Base-by-base conservation (phyloP, 2,113 vertebrate species). In the Oophaga pumilio region DNA sequence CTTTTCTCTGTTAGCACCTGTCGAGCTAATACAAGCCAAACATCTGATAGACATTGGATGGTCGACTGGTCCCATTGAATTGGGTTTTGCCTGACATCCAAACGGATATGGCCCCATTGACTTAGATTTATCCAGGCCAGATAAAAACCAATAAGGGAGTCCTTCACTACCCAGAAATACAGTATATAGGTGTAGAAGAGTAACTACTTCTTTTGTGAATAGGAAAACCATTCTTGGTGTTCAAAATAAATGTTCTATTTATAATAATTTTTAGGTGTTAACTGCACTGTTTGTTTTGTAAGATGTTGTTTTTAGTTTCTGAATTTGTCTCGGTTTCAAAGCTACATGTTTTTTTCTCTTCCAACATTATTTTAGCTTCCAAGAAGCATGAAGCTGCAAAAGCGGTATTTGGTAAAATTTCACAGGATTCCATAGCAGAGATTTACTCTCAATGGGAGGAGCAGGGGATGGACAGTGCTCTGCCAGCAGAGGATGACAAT, bases 321-420 rank as follows among this genome's bases (percentile, higher is more conserved):
- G 24, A 33, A 15, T 69, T 8, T 7, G 13, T 22, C 28, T 28
- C 24, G 6, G 64, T 71, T 33, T 33, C 15, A 71, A 69, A 69
- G 8, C 8, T 10, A 28, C 12, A 6, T 15, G 9, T n/a, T 18
- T 18, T 73, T 26, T 68, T 15, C 9, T 73, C 13, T 68, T 12
- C 3, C 28, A 43, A 43, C 33, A 12, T 26, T 13, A 56, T 49
- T 52, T 18, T 85, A 99, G 98, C 97, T 76, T 95, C 96, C 84
- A 98, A 98, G 92, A 99, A 99, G 90, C 96, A 99, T 0, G 96
- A 99, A 24, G 98, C 98, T 84, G 98, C 98, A 74, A 99, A 99
- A 90, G 96, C 95, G 20, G 97, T 99, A 28, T 99, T 99, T 89
- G 95, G 95, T 85, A 99, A 98, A 92, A 98, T 99, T 33, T 98